These are phyloP conservation scores for Sigmodon hispidus DNA, from an alignment of 2,113 vertebrate species.

Conservation along the genomic window DNA sequence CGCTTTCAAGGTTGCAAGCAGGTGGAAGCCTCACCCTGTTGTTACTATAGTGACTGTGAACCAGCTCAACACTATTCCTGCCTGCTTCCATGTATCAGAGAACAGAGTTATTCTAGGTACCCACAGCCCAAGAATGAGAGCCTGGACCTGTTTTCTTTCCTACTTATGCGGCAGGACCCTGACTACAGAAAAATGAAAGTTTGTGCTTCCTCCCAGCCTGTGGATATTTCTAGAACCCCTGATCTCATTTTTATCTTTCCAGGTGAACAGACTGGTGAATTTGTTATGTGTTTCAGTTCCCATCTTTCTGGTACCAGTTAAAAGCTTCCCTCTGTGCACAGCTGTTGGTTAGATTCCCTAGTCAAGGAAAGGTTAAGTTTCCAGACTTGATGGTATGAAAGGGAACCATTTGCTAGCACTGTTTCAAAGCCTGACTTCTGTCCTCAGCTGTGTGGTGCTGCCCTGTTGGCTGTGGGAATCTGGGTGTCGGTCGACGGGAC, in stretches of 20 bases:
- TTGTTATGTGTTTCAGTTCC: neutral
- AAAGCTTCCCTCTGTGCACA: neutral
- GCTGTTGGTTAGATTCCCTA: conserved; percentile 29
- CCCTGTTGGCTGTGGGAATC: conserved; percentile 91
- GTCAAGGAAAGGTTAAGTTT: neutral
- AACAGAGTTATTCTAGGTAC: neutral
- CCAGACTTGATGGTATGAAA: neutral
- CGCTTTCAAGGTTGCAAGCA: conserved; percentile 46
- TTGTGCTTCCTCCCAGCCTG: neutral
- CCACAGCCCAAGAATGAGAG: neutral
- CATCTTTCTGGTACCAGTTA: neutral
- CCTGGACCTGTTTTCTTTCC: neutral
- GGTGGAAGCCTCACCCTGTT: conserved; percentile 62
- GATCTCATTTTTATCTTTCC: conserved; percentile 33
- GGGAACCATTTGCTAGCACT: neutral
- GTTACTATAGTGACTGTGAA: conserved; percentile 55
- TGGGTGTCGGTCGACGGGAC: conserved; percentile 90
- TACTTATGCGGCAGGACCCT: neutral
- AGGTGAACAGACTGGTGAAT: neutral
- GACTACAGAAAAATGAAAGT: neutral
- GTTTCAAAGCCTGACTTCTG: conserved; percentile 49
- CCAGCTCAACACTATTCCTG: neutral
- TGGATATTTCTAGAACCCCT: conserved; percentile 47
- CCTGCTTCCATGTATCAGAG: conserved; percentile 40
- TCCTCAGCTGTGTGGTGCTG: conserved; percentile 87